phyloP scores from a whole-genome alignment of 2,113 vertebrate genomes.

The Sterna hirundo region DNA sequence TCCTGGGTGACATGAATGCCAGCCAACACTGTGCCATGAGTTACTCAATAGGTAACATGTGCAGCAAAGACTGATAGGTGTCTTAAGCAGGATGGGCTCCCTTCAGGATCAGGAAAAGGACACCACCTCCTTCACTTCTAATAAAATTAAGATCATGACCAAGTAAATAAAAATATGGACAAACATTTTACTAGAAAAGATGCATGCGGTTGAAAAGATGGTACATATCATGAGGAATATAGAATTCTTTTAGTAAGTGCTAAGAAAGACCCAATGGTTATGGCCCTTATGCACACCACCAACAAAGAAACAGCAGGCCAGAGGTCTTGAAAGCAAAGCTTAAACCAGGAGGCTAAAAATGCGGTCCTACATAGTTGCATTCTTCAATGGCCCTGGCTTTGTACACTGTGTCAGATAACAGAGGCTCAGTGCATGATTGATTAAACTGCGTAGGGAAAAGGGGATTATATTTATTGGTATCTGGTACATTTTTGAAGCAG shows the following conservation, averaged over 20 bases:
- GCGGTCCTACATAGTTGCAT: not conserved
- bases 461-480: slow-evolving; percentile 13
- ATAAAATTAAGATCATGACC: not conserved
- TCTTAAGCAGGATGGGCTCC: not conserved
- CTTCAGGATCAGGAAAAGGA: not conserved
- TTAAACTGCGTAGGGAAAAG: not conserved
- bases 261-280: not conserved
- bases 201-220: not conserved
- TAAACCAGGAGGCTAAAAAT: not conserved
- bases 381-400: not conserved
- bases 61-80: not conserved
- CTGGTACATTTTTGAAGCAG: not conserved
- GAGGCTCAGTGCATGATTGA: not conserved
- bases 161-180: not conserved
- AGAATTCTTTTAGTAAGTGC: not conserved
- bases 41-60: not conserved
- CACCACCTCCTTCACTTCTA: not conserved
- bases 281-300: not conserved
- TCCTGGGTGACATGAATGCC: not conserved
- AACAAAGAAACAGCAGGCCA: not conserved
- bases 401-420: not conserved
- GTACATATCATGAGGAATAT: not conserved
- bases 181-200: not conserved
- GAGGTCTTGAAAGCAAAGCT: not conserved
- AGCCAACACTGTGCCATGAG: not conserved